Base-by-base conservation (phyloP, 2,113 vertebrate species). In the Riparia riparia region DNA sequence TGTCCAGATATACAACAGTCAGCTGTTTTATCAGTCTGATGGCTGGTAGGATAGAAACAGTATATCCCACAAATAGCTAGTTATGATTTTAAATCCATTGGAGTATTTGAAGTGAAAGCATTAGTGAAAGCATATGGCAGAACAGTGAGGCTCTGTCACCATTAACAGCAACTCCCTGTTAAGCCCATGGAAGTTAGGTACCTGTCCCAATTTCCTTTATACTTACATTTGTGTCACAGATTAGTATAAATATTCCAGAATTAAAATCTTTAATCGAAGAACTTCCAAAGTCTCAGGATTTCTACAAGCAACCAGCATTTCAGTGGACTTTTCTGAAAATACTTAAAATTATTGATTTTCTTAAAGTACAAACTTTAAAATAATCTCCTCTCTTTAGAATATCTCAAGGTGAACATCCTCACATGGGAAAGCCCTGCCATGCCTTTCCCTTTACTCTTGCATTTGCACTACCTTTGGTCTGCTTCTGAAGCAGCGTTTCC, bases 111-210 rank as follows among this genome's bases (percentile, higher is more conserved):
- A n/a, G n/a, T n/a, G n/a, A n/a, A n/a, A n/a, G n/a, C n/a, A n/a
- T n/a, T n/a, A 25, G 25, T 44, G 5, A 37, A 65, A 49, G 6
- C 0, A 0, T 41, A 14, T 9, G 44, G 31, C 41, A 61, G 50
- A 84, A 39, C 7, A 73, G 47, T 3, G 15, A 6, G 44, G 44
- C 47, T 76, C 15, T 18, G 28, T 53, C 61, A 58, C 19, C 28
- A 24, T 45, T 50, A 78, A n/a, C 4, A 82, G 34, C 8, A 47
- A 16, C 14, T 78, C 34, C 25, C 15, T 54, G 10, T 20, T 56
- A 72, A 66, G 20, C 26, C 53, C 20, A 5, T 11, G 17, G 15
- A 66, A 79, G 7, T 61, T 34, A 28, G 2, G 2, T 31, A 53
- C 7, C 17, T 39, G 5, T 47, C 22, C 34, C 45, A n/a, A 3